Base-by-base conservation (phyloP, 1,140 invertebrate species). In the Nomia melanderi region DNA sequence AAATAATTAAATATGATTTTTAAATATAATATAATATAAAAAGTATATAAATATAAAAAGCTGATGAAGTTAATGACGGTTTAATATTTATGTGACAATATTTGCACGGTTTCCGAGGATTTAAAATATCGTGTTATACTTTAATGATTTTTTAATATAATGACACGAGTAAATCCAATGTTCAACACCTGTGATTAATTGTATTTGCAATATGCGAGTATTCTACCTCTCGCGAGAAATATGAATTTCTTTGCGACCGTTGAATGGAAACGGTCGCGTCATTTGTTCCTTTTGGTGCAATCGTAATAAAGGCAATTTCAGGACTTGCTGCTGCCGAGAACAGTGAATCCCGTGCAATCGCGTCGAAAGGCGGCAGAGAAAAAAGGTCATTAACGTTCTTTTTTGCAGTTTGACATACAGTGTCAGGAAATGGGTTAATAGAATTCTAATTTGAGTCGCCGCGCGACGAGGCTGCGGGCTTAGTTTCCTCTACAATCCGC, bases 391-490 rank as follows among this genome's bases (percentile, higher is more conserved):
- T 83, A 71, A 39, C 33, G 47, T 70, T 71, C 36, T 20, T 56
- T 79, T 83, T 79, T 65, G 56, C 53, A 59, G 65, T 27, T 75
- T 56, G 71, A 83, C 59, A 59, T 41, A 63, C 65, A 59, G 79
- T 63, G 59, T 41, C 41, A 25, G 60, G 64, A 79, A 79, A 79
- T 79, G 27, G 82, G 82, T 79, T 84, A 83, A 84, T 84, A 83
- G 82, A 83, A 83, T 80, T 66, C 67, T 67, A 79, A 83, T 79
- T 79, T 41, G 81, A 82, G 41, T 29, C 33, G 60, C 31, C 33
- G 29, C 5, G 20, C 8, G 53, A 62, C 66, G 29, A 67, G 73
- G 31, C 41, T 44, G 60, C 62, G 8, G 54, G 63, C 66, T 82
- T n/a, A 39, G 67, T 77, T 81, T 47, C 17, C 41, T 56, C n/a